A percentile compares a stretch with the other conserved stretches of the same genome.
Evolutionary conservation across 2,113 vertebrate species (phyloP).

Genomic region (Colius striatus): DNA sequence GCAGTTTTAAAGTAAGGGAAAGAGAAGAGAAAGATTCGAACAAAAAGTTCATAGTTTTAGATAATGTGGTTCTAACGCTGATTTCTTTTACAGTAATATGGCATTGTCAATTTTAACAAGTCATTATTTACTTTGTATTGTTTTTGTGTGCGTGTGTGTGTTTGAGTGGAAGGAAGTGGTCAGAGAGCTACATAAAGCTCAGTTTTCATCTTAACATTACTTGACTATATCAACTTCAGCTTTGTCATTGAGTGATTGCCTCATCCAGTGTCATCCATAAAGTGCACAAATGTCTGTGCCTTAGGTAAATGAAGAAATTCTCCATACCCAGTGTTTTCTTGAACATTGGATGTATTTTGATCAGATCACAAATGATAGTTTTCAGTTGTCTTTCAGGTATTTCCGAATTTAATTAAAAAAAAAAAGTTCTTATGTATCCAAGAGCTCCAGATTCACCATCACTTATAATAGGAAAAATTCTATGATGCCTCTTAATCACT

Average conservation of each 20-base stretch:
- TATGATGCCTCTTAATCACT: not conserved
- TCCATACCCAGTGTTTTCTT: not conserved
- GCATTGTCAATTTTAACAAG: not conserved
- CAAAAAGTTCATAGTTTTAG: not conserved
- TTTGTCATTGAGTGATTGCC: not conserved
- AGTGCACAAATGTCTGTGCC: not conserved
- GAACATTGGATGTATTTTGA: accelerated
- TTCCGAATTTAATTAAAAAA: not conserved
- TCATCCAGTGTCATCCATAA: not conserved
- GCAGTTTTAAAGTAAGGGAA: not conserved
- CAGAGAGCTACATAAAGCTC: not conserved
- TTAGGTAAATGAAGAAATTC: not conserved
- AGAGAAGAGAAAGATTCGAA: not conserved
- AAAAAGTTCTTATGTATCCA: not conserved
- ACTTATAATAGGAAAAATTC: not conserved
- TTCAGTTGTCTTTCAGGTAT: not conserved
- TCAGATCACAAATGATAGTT: not conserved
- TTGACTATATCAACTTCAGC: not conserved
- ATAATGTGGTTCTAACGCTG: not conserved
- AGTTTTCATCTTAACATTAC: not conserved
- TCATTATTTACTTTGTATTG: not conserved
- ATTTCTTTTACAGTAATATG: not conserved
- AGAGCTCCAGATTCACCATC: not conserved
- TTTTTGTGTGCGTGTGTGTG: not conserved
- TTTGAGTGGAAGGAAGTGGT: not conserved